A percentile compares a stretch with the other conserved stretches of the same genome.
Evolutionary conservation across 2,888 invertebrate species (phyloP).

Genomic region (Amorpha juglandis): DNA sequence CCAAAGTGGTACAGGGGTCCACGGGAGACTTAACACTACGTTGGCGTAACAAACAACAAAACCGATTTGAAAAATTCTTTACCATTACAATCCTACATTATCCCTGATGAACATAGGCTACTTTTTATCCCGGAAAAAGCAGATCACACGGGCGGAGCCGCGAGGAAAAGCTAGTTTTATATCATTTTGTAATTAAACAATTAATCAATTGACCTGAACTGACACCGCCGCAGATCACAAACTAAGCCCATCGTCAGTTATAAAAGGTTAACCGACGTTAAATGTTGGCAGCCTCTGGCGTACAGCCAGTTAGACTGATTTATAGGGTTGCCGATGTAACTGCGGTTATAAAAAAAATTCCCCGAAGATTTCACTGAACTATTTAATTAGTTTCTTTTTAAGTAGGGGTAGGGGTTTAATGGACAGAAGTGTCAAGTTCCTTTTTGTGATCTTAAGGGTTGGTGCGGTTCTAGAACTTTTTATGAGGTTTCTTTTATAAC

Average conservation of each 20-base stretch:
- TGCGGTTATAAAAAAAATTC: conserved; percentile 18
- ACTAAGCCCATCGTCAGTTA: neutral
- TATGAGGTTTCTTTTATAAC: too few relatives aligned
- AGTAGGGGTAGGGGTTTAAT: conserved; percentile 5
- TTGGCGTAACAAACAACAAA: too few relatives aligned
- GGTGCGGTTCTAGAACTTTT: neutral
- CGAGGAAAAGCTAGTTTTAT: too few relatives aligned
- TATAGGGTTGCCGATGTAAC: conserved; percentile 41
- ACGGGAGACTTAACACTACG: too few relatives aligned
- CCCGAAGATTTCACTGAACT: conserved; percentile 9
- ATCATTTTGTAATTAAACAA: too few relatives aligned
- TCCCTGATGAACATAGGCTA: too few relatives aligned
- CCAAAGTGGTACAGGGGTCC: too few relatives aligned
- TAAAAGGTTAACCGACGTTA: conserved; percentile 59
- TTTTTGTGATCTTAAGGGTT: neutral
- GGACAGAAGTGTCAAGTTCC: too few relatives aligned
- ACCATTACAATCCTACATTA: too few relatives aligned
- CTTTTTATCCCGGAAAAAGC: too few relatives aligned
- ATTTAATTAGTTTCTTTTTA: conserved; percentile 28
- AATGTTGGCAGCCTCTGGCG: conserved; percentile 65
- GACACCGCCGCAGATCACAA: neutral
- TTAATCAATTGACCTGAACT: neutral
- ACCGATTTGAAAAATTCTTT: too few relatives aligned
- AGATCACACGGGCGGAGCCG: too few relatives aligned
- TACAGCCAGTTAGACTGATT: conserved; percentile 60